Base-by-base conservation (phyloP, 2,797 vertebrate species). In the Neosilurus hyrtlii region DNA sequence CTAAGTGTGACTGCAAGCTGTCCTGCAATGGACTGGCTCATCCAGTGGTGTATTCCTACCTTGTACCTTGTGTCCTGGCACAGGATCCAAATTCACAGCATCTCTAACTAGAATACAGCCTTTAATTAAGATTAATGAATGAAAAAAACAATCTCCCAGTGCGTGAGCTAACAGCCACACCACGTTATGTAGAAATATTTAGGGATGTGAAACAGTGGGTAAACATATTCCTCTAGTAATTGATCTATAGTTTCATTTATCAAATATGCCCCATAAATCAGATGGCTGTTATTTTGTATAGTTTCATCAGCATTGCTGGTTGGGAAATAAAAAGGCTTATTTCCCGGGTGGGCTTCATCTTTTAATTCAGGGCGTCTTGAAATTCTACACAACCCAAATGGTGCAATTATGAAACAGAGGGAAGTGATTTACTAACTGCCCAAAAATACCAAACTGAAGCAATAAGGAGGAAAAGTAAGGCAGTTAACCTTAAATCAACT, bases 261-360 rank as follows among this genome's bases (percentile, higher is more conserved):
- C 30, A 77, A 61, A 77, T 63, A 57, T 84, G 71, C 77, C 37
- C 71, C 77, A 82, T 61, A 79, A 83, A 77, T 68, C 71, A 61
- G 56, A 43, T 72, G 73, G 54, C 12, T 62, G 65, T 51, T 35
- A 52, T 70, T 83, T 81, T 87, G 67, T 65, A 84, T 81, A 87
- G 91, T 90, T 89, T 87, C 88, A 86, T 90, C 86, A 90, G 86
- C 70, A 54, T 82, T 37, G 71, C 86, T 77, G 51, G 86, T 83
- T 75, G 65, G 35, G 80, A 75, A 62, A 86, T 82, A 77, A 86
- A 87, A 75, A 77, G 83, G 51, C 74, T 83, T 30, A 84, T 85
- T 85, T 87, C 70, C 85, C 14, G 62, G 70, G 77, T 82, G 74
- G 75, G 63, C 80, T 56, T 63, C 79, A 77, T 77, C 76, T 73